phyloP scores from a whole-genome alignment of 2,888 invertebrate species.

The Troilus luridus region DNA sequence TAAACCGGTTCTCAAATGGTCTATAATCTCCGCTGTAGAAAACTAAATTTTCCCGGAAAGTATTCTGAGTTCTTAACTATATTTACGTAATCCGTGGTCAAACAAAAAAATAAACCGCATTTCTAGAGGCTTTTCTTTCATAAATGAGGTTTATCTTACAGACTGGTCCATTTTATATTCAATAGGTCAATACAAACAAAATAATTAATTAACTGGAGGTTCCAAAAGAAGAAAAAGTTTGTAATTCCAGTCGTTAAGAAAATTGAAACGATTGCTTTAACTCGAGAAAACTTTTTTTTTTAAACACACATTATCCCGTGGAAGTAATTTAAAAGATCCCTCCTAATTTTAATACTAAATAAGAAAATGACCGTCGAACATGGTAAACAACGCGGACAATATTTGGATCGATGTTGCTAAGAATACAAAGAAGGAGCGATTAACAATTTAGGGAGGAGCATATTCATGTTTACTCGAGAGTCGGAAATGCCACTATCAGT shows the following conservation, averaged over 20 bases:
- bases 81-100: background rate
- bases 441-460: background rate
- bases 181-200: background rate
- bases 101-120: background rate
- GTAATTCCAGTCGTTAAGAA: background rate
- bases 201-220: background rate
- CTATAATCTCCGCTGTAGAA: background rate
- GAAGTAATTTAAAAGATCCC: background rate
- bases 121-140: background rate
- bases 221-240: background rate
- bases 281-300: background rate
- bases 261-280: background rate
- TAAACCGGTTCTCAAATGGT: background rate
- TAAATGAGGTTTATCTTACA: background rate
- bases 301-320: background rate
- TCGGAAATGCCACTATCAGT: background rate
- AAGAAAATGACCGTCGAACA: background rate
- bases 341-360: background rate
- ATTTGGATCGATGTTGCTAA: background rate
- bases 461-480: background rate
- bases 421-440: background rate
- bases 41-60: too few species aligned
- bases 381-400: background rate
- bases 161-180: background rate
- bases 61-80: background rate